Percentiles rank a stretch among this genome's conserved stretches.
Evolutionary conservation across 2,888 invertebrate genomes (phyloP).

Genomic region (Saturnia pavonia): DNA sequence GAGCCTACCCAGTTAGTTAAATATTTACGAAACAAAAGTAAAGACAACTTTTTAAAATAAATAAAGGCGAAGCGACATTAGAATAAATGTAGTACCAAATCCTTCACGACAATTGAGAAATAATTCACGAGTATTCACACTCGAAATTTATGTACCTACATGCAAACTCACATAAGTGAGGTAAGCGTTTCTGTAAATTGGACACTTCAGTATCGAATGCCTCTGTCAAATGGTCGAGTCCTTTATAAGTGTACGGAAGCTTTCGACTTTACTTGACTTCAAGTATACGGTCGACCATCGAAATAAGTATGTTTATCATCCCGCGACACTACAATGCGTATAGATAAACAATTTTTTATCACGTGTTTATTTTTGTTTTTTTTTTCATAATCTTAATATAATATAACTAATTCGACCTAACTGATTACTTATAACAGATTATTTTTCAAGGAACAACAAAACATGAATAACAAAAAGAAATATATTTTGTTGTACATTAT

Average conservation of each 20-base stretch:
- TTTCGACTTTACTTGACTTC: constrained; percentile 9
- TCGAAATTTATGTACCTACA: neutral
- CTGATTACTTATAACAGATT: too few relatives aligned
- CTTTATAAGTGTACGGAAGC: constrained; percentile 13
- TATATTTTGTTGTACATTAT: too few relatives aligned
- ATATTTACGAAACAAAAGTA: neutral
- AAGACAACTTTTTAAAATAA: neutral
- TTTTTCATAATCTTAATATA: too few relatives aligned
- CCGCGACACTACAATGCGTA: neutral
- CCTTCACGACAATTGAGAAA: constrained; percentile 5
- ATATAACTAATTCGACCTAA: too few relatives aligned
- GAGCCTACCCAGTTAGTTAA: too few relatives aligned
- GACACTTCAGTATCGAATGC: constrained; percentile 5
- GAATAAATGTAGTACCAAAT: neutral
- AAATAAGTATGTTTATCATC: neutral
- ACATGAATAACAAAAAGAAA: too few relatives aligned
- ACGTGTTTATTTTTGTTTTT: too few relatives aligned
- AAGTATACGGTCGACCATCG: neutral
- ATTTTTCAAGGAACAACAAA: too few relatives aligned
- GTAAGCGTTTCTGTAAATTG: constrained; percentile 7
- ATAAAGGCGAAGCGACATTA: neutral
- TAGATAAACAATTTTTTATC: neutral
- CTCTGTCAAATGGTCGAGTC: constrained; percentile 6
- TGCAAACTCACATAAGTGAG: constrained; percentile 6
- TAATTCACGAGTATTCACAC: neutral